Evolutionary conservation across 2,113 vertebrate genomes (phyloP), one percentile per base, ranked within the genome.

Genomic region (Xiphias gladius): DNA sequence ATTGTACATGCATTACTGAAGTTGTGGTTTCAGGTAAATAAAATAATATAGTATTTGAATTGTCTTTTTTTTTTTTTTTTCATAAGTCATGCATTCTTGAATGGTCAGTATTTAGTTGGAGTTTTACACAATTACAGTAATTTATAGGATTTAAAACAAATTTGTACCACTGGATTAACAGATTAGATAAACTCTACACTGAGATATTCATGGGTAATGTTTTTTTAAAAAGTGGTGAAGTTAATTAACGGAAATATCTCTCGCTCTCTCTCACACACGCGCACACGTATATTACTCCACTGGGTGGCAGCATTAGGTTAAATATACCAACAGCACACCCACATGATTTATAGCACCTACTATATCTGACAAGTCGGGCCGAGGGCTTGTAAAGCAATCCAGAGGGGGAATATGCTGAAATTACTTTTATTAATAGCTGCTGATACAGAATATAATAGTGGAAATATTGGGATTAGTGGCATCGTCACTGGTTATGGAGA

Each of bases 21-120:
- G 93, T 94, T 95, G 94, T 96, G 95, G 94, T 97, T 97, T 96
- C 94, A 93, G 96, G 96, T 96, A 96, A 98, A 98, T 97, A 98
- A 98, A 96, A 96, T 73, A 91, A 59, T 74, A 76, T 79, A 83
- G 64, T 92, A 94, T 93, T 87, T 95, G 22, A 89, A 24, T 12
- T 69, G 52, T 82, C n/a, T 79, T 55, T 58, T 39, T 65, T 46
- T 17, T 67, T 76, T 1, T 28, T 63, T 32, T 37, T 0, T 46
- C 5, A 22, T n/a, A 43, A 46, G 54, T 30, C 17, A 20, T n/a
- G 13, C 0, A 22, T 30, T 30, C 7, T 48, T 73, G 5, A 16
- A 19, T 24, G 16, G 3, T 1, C 17, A 39, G 1, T 32, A 32
- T 59, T 59, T 19, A 32, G 37, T 39, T 39, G 5, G 5, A 7